A percentile compares a stretch with the other conserved stretches of the same genome.
phyloP scores from a whole-genome alignment of 2,113 vertebrate genomes.

The Tragelaphus imberbis region DNA sequence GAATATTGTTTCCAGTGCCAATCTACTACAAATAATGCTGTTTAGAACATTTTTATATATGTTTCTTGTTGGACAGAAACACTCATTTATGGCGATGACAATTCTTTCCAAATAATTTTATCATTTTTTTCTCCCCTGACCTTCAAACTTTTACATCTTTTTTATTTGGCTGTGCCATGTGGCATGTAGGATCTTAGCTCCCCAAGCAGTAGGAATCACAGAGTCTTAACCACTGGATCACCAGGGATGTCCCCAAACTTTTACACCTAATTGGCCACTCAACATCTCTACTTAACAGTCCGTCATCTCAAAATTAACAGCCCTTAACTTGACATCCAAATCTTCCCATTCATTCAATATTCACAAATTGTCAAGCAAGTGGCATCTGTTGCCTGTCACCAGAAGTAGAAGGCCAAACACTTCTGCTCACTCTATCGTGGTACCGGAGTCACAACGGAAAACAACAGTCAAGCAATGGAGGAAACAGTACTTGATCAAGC shows the following conservation, averaged over 20 bases:
- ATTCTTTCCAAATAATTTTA: conserved; percentile 15
- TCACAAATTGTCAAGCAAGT: not conserved
- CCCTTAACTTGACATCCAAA: not conserved
- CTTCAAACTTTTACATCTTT: not conserved
- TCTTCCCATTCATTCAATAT: not conserved
- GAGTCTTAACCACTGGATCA: not conserved
- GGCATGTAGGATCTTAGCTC: not conserved
- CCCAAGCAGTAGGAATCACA: not conserved
- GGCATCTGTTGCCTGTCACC: not conserved
- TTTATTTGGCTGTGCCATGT: not conserved
- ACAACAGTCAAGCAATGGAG: not conserved
- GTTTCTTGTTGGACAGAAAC: not conserved
- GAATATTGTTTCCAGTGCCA: not conserved
- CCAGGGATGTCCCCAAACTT: not conserved
- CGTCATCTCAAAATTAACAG: not conserved
- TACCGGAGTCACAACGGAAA: not conserved
- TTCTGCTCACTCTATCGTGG: not conserved
- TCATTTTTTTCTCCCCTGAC: not conserved
- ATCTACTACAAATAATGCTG: not conserved
- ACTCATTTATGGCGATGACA: not conserved
- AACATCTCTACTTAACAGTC: not conserved
- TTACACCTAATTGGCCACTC: not conserved
- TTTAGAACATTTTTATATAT: not conserved
- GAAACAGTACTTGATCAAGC: not conserved
- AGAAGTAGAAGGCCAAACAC: not conserved